phyloP scores from a whole-genome alignment of 2,113 vertebrate species.

The Aptenodytes forsteri region DNA sequence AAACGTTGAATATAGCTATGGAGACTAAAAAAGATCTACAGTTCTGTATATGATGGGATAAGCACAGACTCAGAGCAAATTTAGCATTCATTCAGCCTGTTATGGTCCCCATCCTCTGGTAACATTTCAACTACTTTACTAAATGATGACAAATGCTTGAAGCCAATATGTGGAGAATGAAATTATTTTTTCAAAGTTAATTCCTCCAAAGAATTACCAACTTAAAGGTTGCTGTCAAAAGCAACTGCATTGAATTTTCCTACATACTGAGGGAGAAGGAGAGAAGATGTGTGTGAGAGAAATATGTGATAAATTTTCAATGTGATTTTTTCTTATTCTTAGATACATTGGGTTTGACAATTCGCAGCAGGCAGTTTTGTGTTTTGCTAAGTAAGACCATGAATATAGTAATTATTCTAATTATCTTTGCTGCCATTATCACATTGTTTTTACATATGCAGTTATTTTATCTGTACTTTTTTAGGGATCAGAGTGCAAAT shows the following conservation, averaged over 20 bases:
- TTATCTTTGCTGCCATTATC: background rate
- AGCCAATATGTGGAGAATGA: conserved; percentile 47
- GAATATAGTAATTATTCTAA: background rate
- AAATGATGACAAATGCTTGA: conserved; percentile 73
- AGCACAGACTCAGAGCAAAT: conserved; percentile 36
- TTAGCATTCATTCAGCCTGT: conserved; percentile 44
- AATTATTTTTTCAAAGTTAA: conserved; percentile 72
- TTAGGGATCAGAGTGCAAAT: background rate
- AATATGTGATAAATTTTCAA: background rate
- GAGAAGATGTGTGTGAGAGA: background rate
- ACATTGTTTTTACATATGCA: background rate
- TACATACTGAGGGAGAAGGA: background rate
- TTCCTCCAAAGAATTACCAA: conserved; percentile 50
- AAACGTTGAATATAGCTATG: conserved; percentile 60
- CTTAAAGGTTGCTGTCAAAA: conserved; percentile 67
- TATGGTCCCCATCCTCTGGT: conserved; percentile 3
- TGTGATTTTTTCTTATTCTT: background rate
- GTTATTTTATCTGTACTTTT: background rate
- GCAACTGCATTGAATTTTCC: conserved; percentile 52
- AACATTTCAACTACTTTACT: conserved; percentile 64
- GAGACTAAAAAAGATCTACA: conserved; percentile 15
- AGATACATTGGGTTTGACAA: background rate
- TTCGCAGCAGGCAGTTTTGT: background rate
- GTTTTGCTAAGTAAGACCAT: background rate
- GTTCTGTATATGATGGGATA: background rate